phyloP scores from a whole-genome alignment of 1,140 invertebrate genomes.

The Platyura marginata region DNA sequence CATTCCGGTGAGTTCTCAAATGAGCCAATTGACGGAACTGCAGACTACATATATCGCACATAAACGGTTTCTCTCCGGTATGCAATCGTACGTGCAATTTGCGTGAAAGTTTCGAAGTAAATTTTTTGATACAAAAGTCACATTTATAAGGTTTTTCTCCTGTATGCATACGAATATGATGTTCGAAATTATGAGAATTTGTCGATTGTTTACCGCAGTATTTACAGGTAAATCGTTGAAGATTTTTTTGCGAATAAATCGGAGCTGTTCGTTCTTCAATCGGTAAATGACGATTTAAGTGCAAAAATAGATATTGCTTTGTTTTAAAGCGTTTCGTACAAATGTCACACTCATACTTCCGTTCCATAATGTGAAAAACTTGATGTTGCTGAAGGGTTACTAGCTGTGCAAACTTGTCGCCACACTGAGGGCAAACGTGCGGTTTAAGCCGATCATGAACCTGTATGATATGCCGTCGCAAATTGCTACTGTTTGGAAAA shows the following conservation, averaged over 20 bases:
- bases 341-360: neutral
- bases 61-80: conserved; percentile 41
- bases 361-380: neutral
- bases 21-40: conserved; percentile 3
- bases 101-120: neutral
- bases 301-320: neutral
- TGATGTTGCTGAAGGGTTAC: no score
- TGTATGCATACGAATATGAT: neutral
- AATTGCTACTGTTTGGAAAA: no score
- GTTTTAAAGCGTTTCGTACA: neutral
- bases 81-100: conserved; percentile 33
- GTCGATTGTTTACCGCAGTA: no score
- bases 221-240: no score
- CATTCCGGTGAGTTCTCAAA: neutral
- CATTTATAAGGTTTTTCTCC: neutral
- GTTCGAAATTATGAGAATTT: no score
- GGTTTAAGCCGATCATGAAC: no score
- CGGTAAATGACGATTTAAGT: no score
- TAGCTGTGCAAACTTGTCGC: no score
- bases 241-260: no score
- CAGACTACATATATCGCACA: conserved; percentile 31
- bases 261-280: no score
- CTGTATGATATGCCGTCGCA: no score
- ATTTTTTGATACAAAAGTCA: neutral
- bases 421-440: no score